A percentile compares a stretch with the other conserved stretches of the same genome.
Evolutionary conservation across 2,113 vertebrate species (phyloP).

Genomic region (Siniperca chuatsi): DNA sequence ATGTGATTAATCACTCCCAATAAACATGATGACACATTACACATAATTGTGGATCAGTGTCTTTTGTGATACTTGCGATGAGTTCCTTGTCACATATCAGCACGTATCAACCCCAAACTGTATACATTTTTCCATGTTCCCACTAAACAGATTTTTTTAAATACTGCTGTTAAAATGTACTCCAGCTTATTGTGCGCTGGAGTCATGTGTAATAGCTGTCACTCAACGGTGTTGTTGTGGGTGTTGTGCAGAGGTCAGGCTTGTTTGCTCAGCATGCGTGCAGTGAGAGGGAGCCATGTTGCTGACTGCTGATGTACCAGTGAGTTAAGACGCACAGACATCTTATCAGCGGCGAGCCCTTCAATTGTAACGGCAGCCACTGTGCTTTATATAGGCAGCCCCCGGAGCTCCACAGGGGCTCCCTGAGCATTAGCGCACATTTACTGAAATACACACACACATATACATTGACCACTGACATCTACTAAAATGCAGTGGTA

Average conservation of each 20-base stretch:
- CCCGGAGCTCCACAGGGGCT: not conserved
- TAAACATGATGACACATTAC: not conserved
- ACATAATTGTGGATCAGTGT: not conserved
- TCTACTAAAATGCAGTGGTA: conserved; percentile 41
- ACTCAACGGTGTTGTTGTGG: conserved; percentile 48
- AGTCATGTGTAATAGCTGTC: conserved; percentile 67
- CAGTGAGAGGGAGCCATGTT: conserved; percentile 67
- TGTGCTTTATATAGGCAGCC: conserved; percentile 15
- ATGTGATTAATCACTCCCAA: not conserved
- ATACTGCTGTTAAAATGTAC: conserved; percentile 28
- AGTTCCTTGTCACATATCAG: not conserved
- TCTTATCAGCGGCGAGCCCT: conserved; percentile 65
- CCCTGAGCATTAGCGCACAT: conserved; percentile 8
- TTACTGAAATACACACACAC: not conserved
- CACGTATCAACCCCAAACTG: not conserved
- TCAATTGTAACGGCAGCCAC: conserved; percentile 57
- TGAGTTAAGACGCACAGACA: conserved; percentile 70
- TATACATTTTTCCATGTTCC: not conserved
- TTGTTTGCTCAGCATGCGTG: conserved; percentile 74
- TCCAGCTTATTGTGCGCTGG: conserved; percentile 30
- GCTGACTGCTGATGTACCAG: conserved; percentile 71
- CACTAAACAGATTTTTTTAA: not conserved
- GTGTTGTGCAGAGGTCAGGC: conserved; percentile 69
- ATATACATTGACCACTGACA: conserved; percentile 7
- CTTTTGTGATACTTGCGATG: not conserved